phyloP scores from a whole-genome alignment of 2,113 vertebrate species.

The Odocoileus virginianus region DNA sequence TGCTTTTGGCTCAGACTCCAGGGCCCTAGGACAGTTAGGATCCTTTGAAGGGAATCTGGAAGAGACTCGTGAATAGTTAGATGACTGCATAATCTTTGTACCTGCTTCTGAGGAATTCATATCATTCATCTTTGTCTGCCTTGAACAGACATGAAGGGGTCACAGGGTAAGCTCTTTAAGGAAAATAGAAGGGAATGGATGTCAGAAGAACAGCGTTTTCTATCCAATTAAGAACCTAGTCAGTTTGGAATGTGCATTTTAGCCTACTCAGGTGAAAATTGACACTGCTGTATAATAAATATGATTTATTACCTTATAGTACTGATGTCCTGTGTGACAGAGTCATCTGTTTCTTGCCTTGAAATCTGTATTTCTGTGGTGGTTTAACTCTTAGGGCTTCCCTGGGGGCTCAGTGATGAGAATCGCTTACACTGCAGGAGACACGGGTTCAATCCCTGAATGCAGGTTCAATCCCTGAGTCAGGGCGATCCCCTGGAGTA shows the following conservation, averaged over 20 bases:
- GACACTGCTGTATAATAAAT: neutral
- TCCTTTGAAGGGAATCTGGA: neutral
- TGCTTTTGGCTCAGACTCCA: neutral
- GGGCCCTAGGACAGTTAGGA: neutral
- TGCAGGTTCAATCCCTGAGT: accelerated
- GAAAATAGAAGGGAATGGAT: neutral
- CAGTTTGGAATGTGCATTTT: neutral
- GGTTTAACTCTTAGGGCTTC: neutral
- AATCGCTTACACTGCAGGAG: neutral
- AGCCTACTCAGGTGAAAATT: neutral
- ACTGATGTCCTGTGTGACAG: neutral
- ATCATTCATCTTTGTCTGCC: neutral
- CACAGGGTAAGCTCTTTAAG: neutral
- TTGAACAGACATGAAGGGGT: neutral
- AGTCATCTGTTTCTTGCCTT: neutral
- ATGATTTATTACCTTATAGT: neutral
- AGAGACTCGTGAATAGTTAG: neutral
- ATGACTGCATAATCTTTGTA: neutral
- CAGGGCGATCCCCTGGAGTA: neutral
- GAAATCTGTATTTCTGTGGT: neutral
- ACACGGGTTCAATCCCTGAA: neutral
- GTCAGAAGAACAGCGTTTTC: neutral
- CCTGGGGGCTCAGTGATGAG: neutral
- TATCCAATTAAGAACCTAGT: neutral
- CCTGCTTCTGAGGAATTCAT: neutral